Evolutionary conservation across 2,113 vertebrate species (phyloP), one percentile per base, ranked within the genome.

Genomic region (Phycodurus eques): DNA sequence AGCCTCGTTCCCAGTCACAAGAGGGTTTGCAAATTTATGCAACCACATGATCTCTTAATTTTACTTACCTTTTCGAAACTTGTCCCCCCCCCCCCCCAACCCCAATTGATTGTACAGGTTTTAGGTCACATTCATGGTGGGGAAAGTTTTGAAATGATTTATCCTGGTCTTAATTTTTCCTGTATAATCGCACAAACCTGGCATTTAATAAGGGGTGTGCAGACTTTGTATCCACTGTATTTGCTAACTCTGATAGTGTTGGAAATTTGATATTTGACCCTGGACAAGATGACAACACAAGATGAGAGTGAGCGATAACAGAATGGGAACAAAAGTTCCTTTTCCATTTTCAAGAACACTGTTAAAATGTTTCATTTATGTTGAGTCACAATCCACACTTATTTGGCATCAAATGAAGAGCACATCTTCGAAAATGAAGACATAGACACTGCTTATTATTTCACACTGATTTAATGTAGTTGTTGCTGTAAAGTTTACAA

Each of bases 251-350:
- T 60, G 60, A 63, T 19, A 8, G 77, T 49, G 68, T 78, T 71
- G 8, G 77, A 69, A 76, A 76, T 78, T 78, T 31, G 77, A 74
- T 42, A 61, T 39, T 60, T 60, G 6, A 76, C 59, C 75, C 67
- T 56, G 51, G 71, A 73, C 27, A 61, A 65, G 51, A 72, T 77
- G 71, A 71, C 72, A 62, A 87, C 43, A 15, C 72, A 71, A 80
- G 44, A 64, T 44, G 19, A 39, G 35, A 39, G 35, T 39, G 35
- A 39, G 6, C 3, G 3, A 39, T 39, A 39, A 6, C 6, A 6
- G 35, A 39, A 39, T 39, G 35, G 35, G 35, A 39, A 39, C 35
- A 39, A 39, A 39, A 39, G 12, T 22, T 8, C n/a, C 43, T 66
- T 47, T 66, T 44, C n/a, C 12, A 49, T 68, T 76, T 31, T 74